Conservation (phyloP, 2,113 vertebrate genomes). For the Xiphias gladius region DNA sequence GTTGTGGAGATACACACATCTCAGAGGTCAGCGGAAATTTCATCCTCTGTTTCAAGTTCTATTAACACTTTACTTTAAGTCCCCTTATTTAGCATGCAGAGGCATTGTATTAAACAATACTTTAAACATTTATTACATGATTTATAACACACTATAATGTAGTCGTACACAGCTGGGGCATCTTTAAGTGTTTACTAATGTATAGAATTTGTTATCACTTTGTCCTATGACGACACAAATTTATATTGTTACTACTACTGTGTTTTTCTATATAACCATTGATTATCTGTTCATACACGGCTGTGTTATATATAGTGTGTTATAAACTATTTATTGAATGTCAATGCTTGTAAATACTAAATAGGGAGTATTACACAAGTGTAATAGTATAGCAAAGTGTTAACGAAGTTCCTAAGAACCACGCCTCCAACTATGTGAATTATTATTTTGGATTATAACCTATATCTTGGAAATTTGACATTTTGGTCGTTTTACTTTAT, state of each 20-base stretch:
- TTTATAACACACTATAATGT: background rate
- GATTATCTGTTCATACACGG: too few relatives aligned
- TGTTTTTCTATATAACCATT: too few relatives aligned
- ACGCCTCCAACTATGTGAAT: background rate
- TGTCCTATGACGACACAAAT: too few relatives aligned
- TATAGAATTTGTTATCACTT: too few relatives aligned
- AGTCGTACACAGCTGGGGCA: background rate
- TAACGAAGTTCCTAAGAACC: background rate
- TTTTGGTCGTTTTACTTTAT: background rate
- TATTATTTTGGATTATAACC: background rate
- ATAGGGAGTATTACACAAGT: background rate
- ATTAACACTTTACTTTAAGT: background rate
- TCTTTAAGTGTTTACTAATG: background rate
- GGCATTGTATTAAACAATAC: background rate
- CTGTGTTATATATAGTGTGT: background rate
- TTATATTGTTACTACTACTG: too few relatives aligned
- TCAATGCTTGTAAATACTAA: background rate
- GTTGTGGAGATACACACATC: slow-evolving; percentile 26
- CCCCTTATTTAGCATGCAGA: background rate
- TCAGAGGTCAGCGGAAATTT: slow-evolving; percentile 12
- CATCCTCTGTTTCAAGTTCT: background rate
- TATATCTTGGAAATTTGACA: too few relatives aligned
- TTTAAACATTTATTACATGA: background rate
- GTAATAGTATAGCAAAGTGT: background rate
- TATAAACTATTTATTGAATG: background rate